Evolutionary conservation across 2,888 invertebrate species (phyloP), one percentile per base, ranked within the genome.

Genomic region (Teinopalpus imperialis): DNA sequence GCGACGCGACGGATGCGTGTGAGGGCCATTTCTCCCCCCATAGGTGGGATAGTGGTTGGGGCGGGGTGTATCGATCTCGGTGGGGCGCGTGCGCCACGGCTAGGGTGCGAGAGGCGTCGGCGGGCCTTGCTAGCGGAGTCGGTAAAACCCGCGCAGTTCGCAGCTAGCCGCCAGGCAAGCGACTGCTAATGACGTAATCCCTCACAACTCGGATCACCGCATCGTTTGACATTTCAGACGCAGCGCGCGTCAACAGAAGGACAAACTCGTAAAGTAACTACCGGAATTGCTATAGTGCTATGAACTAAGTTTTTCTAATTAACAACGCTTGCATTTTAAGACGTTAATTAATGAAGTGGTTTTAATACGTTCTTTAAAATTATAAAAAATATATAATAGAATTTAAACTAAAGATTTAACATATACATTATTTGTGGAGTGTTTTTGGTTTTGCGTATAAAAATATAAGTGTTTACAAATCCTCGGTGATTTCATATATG

Each of bases 31-130:
- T 54, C 61, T 56, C 57, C 63, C 67, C 70, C 67, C 58, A 57
- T 63, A 76, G 85, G 81, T 54, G 80, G 57, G 48, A 42, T 53
- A 44, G 74, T 60, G 76, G 82, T 70, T 64, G 63, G 83, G 79
- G 81, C 72, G 76, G 83, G 85, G 86, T 71, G 86, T 87, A 87
- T 87, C 81, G 87, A 87, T 87, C 83, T 70, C 69, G 56, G 70
- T 67, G 66, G 69, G 81, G 83, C 85, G 86, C 86, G 74, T 83
- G 85, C 85, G 83, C 77, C 52, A 66, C 69, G 69, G 66, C 63
- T 61, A 65, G 57, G 66, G 69, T 62, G 69, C 68, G 69, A 68
- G 69, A 69, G 66, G 66, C 67, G 64, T 56, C 67, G 56, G 64
- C 63, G 57, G 62, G 69, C 72, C 70, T 68, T 71, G 74, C 74